Evolutionary conservation across 2,888 invertebrate genomes (phyloP).

Genomic region (Cataglyphis altisquamis): DNA sequence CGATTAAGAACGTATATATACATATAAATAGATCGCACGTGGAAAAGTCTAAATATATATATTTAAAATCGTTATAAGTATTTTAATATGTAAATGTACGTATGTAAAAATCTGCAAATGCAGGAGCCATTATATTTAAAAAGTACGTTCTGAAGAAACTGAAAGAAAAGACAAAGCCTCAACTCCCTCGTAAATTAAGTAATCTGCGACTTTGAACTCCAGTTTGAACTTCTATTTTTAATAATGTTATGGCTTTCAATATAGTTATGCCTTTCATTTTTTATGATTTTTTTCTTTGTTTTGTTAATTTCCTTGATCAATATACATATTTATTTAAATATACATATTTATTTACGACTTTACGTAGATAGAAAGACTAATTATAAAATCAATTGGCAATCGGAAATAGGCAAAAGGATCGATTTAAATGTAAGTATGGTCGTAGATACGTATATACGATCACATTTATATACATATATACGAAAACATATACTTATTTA

Average conservation of each 20-base stretch:
- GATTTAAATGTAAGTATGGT: too few relatives aligned
- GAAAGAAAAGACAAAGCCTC: neutral
- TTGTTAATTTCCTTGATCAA: neutral
- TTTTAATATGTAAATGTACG: too few relatives aligned
- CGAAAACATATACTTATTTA: neutral
- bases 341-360: neutral
- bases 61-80: neutral
- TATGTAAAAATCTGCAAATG: neutral
- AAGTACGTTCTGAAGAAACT: neutral
- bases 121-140: neutral
- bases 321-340: neutral
- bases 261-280: neutral
- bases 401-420: too few relatives aligned
- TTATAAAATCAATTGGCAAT: too few relatives aligned
- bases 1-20: neutral
- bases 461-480: too few relatives aligned
- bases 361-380: too few relatives aligned
- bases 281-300: too few relatives aligned
- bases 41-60: neutral
- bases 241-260: neutral
- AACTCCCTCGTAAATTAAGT: neutral
- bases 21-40: neutral
- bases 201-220: neutral
- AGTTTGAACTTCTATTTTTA: neutral
- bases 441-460: too few relatives aligned